Evolutionary conservation across 2,113 vertebrate genomes (phyloP).

Genomic region (Nibea albiflora): DNA sequence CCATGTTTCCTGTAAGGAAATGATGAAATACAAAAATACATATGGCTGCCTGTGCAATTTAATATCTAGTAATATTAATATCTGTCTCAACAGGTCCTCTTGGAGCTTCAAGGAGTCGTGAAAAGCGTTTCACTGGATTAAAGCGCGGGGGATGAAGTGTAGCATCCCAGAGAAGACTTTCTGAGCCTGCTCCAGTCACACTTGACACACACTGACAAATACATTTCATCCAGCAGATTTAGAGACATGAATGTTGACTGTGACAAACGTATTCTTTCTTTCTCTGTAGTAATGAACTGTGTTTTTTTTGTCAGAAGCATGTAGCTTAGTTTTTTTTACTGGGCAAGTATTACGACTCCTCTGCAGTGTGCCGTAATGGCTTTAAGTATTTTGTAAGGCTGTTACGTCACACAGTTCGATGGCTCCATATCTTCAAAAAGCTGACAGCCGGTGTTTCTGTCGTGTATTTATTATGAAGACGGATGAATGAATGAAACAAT

Average conservation of each 20-base stretch:
- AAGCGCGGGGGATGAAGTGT: not conserved
- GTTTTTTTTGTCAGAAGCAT: not conserved
- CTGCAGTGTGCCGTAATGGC: not conserved
- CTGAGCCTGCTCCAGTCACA: not conserved
- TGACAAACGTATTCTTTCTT: not conserved
- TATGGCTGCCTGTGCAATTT: too few species aligned
- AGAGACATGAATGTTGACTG: not conserved
- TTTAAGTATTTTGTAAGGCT: not conserved
- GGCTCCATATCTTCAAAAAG: not conserved
- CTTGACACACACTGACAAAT: not conserved
- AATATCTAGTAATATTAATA: not conserved
- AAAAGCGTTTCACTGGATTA: constrained; percentile 50
- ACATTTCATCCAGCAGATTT: not conserved
- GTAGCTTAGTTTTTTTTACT: not conserved
- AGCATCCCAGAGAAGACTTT: not conserved
- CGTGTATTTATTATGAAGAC: not conserved
- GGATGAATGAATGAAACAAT: not conserved
- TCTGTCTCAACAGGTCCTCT: constrained; percentile 71
- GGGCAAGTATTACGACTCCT: not conserved
- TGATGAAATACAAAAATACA: not conserved
- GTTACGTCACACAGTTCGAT: not conserved
- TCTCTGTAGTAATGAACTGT: not conserved
- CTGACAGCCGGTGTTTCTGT: not conserved
- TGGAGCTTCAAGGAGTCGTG: constrained; percentile 70
- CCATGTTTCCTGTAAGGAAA: not conserved